Base-by-base conservation (phyloP, 2,113 vertebrate genomes). In the Rhynchopsitta pachyrhyncha region DNA sequence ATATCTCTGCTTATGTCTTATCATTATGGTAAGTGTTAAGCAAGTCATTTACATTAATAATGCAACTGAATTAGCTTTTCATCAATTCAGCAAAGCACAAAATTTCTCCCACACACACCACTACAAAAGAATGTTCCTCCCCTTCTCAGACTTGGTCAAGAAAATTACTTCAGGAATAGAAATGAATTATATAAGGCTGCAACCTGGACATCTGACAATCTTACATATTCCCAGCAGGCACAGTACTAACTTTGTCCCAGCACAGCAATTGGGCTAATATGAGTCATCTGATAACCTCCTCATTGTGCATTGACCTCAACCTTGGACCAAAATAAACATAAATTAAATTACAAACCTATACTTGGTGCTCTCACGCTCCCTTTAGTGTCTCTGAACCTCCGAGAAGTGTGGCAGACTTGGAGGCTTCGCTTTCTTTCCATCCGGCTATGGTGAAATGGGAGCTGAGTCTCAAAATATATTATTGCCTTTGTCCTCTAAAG, bases 281-380 rank as follows among this genome's bases (percentile, higher is more conserved):
- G 95, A 97, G 93, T 97, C 93, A 94, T 95, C 88, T 91, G 89
- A 96, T 95, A 96, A 96, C 93, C 93, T 93, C 82, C 76, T 92
- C 87, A 69, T 78, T 81, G 82, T 95, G 77, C 91, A 59, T 15
- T 93, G 93, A 96, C 97, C 96, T 97, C 95, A 96, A 93, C 97
- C 95, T 96, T 95, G 95, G 95, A 93, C 95, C 85, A 95, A 97
- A 97, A 97, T 97, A 97, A 97, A 91, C 78, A 92, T 83, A 97
- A 92, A 97, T 96, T 92, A 80, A 94, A 96, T 96, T 85, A 81
- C 78, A 86, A 84, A 66, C 68, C 68, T 91, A 82, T 93, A 68
- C 85, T 93, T 91, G 79, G 68, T 78, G 42, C 66, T 62, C 67
- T 90, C n/a, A 4, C 18, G 10, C 78, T 60, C 33, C 41, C 66